Conservation (phyloP, 2,113 vertebrate genomes). For the Athene noctua region DNA sequence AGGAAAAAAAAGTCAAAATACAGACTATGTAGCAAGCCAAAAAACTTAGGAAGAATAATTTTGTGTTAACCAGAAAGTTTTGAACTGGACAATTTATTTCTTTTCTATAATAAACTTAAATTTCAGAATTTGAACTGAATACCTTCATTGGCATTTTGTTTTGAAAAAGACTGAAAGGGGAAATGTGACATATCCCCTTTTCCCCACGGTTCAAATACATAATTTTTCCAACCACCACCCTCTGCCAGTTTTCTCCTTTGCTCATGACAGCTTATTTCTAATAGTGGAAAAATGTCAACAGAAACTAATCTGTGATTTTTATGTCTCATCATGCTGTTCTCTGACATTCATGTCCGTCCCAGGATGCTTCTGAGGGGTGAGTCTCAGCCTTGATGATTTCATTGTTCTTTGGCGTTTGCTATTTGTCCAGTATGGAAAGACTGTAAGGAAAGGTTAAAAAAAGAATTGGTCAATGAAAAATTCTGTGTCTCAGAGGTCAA, state of each 20-base stretch:
- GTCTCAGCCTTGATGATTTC: background rate
- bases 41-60: background rate
- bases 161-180: background rate
- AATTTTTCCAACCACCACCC: background rate
- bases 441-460: background rate
- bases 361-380: background rate
- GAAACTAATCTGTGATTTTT: background rate
- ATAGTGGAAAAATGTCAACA: background rate
- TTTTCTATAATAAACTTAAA: background rate
- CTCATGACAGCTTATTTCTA: background rate
- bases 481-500: background rate
- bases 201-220: background rate
- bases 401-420: background rate
- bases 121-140: background rate
- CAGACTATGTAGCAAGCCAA: fast-evolving
- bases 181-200: background rate
- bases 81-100: background rate
- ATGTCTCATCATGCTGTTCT: background rate
- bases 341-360: background rate
- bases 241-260: background rate
- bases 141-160: background rate
- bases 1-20: background rate
- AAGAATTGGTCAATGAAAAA: background rate
- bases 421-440: background rate
- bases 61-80: background rate